A percentile compares a stretch with the other conserved stretches of the same genome.
Conservation (phyloP, 2,888 invertebrate species). For the Melanotus villosus region DNA sequence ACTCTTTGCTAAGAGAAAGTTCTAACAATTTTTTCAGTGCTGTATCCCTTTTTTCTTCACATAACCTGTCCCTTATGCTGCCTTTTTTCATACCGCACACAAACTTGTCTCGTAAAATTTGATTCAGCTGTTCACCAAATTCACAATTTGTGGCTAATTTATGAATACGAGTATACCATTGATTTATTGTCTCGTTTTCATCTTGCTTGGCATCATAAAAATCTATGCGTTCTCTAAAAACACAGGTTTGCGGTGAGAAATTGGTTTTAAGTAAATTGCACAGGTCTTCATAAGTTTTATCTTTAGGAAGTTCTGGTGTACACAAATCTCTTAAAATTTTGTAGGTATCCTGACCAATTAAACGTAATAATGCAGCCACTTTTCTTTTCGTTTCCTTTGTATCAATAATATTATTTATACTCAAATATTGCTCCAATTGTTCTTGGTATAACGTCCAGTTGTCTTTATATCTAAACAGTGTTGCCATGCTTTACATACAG, state of each 20-base stretch:
- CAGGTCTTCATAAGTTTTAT: too few species aligned
- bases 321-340: conserved; percentile 51
- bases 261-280: too few species aligned
- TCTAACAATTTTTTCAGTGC: conserved; percentile 30
- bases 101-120: conserved; percentile 46
- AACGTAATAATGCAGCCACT: conserved; percentile 39
- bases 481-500: too few species aligned
- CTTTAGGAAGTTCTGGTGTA: conserved; percentile 50
- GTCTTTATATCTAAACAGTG: too few species aligned
- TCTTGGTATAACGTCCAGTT: not conserved
- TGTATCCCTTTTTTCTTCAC: conserved; percentile 41
- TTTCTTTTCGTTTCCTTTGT: not conserved
- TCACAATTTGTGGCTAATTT: conserved; percentile 51
- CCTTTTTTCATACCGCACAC: conserved; percentile 41
- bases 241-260: not conserved
- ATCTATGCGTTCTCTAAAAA: conserved; percentile 40
- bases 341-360: conserved; percentile 48
- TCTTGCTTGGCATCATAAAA: conserved; percentile 51
- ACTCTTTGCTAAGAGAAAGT: conserved; percentile 36
- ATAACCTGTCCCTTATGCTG: conserved; percentile 45
- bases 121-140: conserved; percentile 44
- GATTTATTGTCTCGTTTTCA: conserved; percentile 41
- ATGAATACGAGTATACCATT: conserved; percentile 50
- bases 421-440: not conserved
- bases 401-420: not conserved